Percentiles rank a stretch among this genome's conserved stretches.
Conservation (phyloP, 2,888 invertebrate genomes). For the Lycocerus yunnanus region DNA sequence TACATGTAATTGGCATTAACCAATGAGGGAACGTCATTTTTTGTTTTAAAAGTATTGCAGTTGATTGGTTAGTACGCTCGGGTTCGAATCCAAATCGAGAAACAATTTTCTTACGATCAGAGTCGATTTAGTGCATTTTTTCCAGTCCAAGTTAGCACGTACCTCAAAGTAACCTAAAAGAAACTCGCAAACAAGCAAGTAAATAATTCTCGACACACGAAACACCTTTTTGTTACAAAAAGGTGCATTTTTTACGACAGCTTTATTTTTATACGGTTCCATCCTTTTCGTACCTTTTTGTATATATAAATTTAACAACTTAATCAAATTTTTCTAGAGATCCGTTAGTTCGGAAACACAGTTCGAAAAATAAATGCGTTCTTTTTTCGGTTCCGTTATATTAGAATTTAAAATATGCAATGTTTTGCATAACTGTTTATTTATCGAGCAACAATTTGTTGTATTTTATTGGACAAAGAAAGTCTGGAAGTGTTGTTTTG, state of each 20-base stretch:
- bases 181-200: not conserved
- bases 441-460: not conserved
- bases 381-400: not conserved
- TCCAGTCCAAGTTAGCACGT: not conserved
- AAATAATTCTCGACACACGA: not conserved
- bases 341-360: not conserved
- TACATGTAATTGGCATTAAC: no score
- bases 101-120: no score
- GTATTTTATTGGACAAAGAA: not conserved
- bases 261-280: not conserved
- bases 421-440: not conserved
- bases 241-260: not conserved
- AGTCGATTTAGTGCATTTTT: no score
- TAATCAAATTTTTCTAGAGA: not conserved
- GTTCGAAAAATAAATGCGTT: not conserved
- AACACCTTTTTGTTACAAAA: not conserved
- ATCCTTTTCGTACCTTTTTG: not conserved
- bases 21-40: not conserved
- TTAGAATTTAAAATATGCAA: not conserved
- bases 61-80: not conserved
- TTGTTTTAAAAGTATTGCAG: no score
- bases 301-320: not conserved
- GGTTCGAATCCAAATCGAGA: no score
- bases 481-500: no score
- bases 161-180: not conserved